These are phyloP conservation scores for Lethenteron reissneri DNA, from an alignment of 2,113 vertebrate genomes.

Conservation along the genomic window DNA sequence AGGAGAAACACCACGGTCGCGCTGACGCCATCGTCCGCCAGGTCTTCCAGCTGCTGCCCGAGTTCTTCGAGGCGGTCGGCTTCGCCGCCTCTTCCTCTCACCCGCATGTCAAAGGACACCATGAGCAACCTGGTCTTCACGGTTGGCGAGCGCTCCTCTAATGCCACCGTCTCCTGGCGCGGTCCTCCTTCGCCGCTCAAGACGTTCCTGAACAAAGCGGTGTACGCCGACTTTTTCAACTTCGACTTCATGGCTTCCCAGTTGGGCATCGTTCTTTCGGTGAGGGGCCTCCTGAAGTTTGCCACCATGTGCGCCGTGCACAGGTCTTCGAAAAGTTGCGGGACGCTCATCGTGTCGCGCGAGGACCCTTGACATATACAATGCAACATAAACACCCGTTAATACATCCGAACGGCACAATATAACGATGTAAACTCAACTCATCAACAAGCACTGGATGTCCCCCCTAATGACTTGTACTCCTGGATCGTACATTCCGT, in stretches of 20 bases:
- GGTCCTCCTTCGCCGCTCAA: slow-evolving; percentile 34
- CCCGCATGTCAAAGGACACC: slow-evolving; percentile 68
- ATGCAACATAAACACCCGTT: no score
- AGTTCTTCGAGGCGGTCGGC: slow-evolving; percentile 59
- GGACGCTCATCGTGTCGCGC: slow-evolving; percentile 28
- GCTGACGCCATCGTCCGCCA: slow-evolving; percentile 27
- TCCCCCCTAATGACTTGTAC: no score
- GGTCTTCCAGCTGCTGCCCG: slow-evolving; percentile 28
- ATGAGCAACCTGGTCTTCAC: slow-evolving; percentile 65
- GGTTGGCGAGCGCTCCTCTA: slow-evolving; percentile 24
- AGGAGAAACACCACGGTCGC: slow-evolving; percentile 53
- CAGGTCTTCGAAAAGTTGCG: slow-evolving; percentile 43
- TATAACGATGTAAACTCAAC: no score
- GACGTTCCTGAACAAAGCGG: slow-evolving; percentile 41
- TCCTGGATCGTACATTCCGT: no score
- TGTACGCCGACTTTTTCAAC: slow-evolving; percentile 44
- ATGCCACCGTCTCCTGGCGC: slow-evolving; percentile 11
- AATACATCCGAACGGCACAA: no score
- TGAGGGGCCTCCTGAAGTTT: slow-evolving; percentile 18
- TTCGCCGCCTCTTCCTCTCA: slow-evolving; percentile 42
- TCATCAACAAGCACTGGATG: no score
- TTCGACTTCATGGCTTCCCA: slow-evolving; percentile 12
- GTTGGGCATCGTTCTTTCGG: slow-evolving; percentile 28
- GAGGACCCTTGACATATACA: no score
- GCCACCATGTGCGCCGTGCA: slow-evolving; percentile 47